These are phyloP conservation scores for Anorthoa munda DNA, from an alignment of 2,888 invertebrate species.

Conservation along the genomic window DNA sequence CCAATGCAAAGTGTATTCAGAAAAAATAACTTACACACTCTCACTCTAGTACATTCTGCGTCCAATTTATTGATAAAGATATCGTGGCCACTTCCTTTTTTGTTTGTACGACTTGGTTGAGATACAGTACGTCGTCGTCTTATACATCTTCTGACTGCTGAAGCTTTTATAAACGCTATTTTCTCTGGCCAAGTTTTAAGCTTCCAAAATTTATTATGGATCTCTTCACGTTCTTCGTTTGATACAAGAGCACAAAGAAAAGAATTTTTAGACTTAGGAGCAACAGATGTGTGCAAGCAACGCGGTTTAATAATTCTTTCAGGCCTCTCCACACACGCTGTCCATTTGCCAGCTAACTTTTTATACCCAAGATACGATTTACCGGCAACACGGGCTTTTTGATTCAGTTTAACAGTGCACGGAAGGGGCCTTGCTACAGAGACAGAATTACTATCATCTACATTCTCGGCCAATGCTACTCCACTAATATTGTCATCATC, in stretches of 20 bases:
- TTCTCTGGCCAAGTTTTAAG: conserved; percentile 2
- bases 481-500: conserved; percentile 5
- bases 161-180: conserved; percentile 3
- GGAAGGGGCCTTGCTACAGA: neutral
- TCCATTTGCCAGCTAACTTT: conserved; percentile 15
- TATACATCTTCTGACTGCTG: conserved; percentile 9
- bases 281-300: conserved; percentile 5
- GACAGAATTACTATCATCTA: too few species aligned
- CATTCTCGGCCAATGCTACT: neutral
- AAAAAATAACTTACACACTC: neutral
- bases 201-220: conserved; percentile 7
- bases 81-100: conserved; percentile 10
- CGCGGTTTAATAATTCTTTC: conserved; percentile 9
- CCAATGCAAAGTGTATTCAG: conserved; percentile 14
- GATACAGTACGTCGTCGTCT: conserved; percentile 13
- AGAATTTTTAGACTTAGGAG: conserved; percentile 9
- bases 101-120: conserved; percentile 12
- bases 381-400: conserved; percentile 1
- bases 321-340: conserved; percentile 1
- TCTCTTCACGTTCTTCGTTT: neutral
- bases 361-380: conserved; percentile 11
- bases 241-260: conserved; percentile 2
- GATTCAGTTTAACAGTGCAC: neutral
- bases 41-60: conserved; percentile 10
- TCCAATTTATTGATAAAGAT: conserved; percentile 16